A percentile compares a stretch with the other conserved stretches of the same genome.
These are phyloP conservation scores for Schizopygopsis pylzovi DNA, from an alignment of 2,797 vertebrate genomes.

Conservation along the genomic window DNA sequence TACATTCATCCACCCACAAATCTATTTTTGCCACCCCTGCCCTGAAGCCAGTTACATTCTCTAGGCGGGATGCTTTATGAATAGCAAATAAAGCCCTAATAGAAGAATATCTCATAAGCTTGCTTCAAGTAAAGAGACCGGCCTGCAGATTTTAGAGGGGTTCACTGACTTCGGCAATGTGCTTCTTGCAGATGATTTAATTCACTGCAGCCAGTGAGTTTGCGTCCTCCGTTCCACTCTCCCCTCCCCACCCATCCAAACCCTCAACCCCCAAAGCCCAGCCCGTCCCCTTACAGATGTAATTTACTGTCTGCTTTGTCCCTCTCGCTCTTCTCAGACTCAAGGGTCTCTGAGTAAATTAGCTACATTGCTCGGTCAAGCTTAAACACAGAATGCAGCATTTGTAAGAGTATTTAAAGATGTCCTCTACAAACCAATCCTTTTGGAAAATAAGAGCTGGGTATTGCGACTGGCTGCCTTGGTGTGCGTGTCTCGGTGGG, in stretches of 20 bases:
- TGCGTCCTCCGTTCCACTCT: constrained; percentile 28
- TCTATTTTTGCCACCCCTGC: constrained; percentile 44
- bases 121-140: constrained; percentile 35
- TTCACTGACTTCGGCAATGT: constrained; percentile 47
- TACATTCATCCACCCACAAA: constrained; percentile 37
- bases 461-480: constrained; percentile 22
- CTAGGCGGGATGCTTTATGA: constrained; percentile 42
- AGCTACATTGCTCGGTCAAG: constrained; percentile 78
- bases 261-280: constrained; percentile 58
- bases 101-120: constrained; percentile 49
- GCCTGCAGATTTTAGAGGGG: constrained; percentile 48
- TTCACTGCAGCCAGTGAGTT: constrained; percentile 50
- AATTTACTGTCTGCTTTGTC: constrained; percentile 76
- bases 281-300: constrained; percentile 70
- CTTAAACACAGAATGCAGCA: constrained; percentile 79
- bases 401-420: constrained; percentile 79
- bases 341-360: constrained; percentile 81
- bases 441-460: constrained; percentile 30
- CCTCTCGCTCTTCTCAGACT: constrained; percentile 74
- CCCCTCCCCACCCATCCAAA: constrained; percentile 21
- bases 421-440: constrained; percentile 72
- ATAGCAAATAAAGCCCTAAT: constrained; percentile 56
- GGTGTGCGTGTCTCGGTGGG: constrained; percentile 4
- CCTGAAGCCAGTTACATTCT: constrained; percentile 46
- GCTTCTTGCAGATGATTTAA: constrained; percentile 59